Evolutionary conservation across 2,797 vertebrate genomes (phyloP).

Genomic region (Gallirallus australis): DNA sequence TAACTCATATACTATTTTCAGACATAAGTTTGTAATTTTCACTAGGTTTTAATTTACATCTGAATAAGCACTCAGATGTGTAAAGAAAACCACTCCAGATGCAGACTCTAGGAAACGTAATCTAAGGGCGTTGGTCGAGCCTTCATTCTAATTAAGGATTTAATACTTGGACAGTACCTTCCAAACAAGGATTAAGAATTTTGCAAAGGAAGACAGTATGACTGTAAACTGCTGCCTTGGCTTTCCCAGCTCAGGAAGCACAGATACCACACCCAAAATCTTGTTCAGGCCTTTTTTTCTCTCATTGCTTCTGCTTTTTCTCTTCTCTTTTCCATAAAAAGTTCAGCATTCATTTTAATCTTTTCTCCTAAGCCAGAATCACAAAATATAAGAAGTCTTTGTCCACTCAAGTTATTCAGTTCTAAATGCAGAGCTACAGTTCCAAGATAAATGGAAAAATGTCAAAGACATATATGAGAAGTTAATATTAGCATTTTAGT

Average conservation of each 20-base stretch:
- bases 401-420: neutral
- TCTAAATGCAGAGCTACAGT: neutral
- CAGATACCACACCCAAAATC: slow-evolving; percentile 41
- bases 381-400: neutral
- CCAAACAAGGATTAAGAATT: neutral
- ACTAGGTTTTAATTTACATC: neutral
- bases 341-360: neutral
- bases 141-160: neutral
- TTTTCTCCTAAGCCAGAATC: neutral
- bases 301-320: slow-evolving; percentile 43
- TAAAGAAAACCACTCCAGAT: neutral
- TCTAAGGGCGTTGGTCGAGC: neutral
- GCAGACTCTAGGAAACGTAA: neutral
- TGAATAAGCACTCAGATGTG: neutral
- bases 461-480: neutral
- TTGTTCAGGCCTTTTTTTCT: neutral
- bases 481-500: neutral
- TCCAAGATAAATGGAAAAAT: neutral
- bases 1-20: neutral
- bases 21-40: neutral
- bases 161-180: neutral
- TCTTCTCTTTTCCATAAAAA: slow-evolving; percentile 33
- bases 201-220: slow-evolving; percentile 1
- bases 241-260: neutral
- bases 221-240: slow-evolving; percentile 19